Evolutionary conservation across 2,888 invertebrate genomes (phyloP), one percentile per base, ranked within the genome.

Genomic region (Chaitophorus viminalis): DNA sequence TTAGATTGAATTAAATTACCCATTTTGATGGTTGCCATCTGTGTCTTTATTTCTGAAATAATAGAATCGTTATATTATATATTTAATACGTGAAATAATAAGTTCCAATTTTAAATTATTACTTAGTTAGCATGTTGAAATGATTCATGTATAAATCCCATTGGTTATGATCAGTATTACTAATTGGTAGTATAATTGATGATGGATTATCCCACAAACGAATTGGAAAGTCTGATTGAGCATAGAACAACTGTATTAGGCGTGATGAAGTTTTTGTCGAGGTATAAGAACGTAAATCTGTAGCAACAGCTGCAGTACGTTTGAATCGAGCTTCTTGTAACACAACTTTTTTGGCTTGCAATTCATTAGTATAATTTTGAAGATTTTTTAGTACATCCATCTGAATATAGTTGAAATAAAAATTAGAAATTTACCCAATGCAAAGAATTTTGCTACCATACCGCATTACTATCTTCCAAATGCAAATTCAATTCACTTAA

Each of bases 101-200:
- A 8, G 25, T 46, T 46, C 6, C 5, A 9, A 8, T n/a, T 46
- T 46, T 46, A 46, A 46, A 46, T 21, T 52, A 65, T 46, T 46
- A 75, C 84, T 75, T 25, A 1, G 36, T 33, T 1, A 39, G 0
- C 0, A 65, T 65, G 8, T 84, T 8, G 14, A 84, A 84, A 33
- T 31, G 84, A 9, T 65, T 77, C 18, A 84, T 39, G 18, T 33
- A 84, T n/a, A 68, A 25, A n/a, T 84, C 84, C 84, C 84, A 84
- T 46, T 68, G 3, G 6, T 76, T 84, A 21, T 76, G 76, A 52
- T 84, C 68, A 17, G 33, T 8, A 17, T 31, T 68, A n/a, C 6
- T 33, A 2, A 54, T 54, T 9, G 84, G 84, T 25, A 76, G 11
- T 18, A 25, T 4, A 31, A 84, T 84, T 17, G 14, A 2, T 18